Base-by-base conservation (phyloP, 2,113 vertebrate genomes). In the Empidonax traillii region DNA sequence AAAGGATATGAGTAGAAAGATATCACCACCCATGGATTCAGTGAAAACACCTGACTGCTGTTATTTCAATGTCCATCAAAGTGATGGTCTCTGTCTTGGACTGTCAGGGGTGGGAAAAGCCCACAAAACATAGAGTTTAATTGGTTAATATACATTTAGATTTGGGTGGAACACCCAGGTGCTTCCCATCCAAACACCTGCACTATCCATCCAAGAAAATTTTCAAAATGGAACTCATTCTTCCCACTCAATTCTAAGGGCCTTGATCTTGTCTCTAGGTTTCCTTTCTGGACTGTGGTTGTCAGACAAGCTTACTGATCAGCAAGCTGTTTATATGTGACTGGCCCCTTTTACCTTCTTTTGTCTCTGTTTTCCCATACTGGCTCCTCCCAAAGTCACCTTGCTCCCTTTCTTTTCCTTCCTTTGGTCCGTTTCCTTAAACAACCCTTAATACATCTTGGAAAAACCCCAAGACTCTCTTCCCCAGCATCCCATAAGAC, bases 11-110 rank as follows among this genome's bases (percentile, higher is more conserved):
- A 63, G 7, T 43, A 65, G 37, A 43, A 65, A 35, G 31, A 49
- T 65, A 56, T 49, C 58, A 63, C 7, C 7, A 12, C 4, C 4
- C 0, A 0, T 41, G 30, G 35, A 63, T 49, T 6, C 30, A 72
- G 16, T 3, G 21, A 31, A 13, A 31, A 55, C 58, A 72, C 24
- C 22, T 55, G 30, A 63, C 47, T 39, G 28, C 24, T 72, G 30
- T 6, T 47, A 8, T 65, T 72, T 72, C 41, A 8, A 35, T 41
- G 21, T 72, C 41, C 21, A 9, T 79, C n/a, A 35, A 72, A 30
- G 10, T 31, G 41, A 49, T 63, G 25, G 41, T 41, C 35, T 25
- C 10, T 47, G 8, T n/a, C 23, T 71, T 47, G 19, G 24, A 47
- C 23, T 20, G 8, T 55, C 7, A 3, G 4, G 22, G 0, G 1